Conservation (phyloP, 2,797 vertebrate species). For the Neomorphus geoffroyi region DNA sequence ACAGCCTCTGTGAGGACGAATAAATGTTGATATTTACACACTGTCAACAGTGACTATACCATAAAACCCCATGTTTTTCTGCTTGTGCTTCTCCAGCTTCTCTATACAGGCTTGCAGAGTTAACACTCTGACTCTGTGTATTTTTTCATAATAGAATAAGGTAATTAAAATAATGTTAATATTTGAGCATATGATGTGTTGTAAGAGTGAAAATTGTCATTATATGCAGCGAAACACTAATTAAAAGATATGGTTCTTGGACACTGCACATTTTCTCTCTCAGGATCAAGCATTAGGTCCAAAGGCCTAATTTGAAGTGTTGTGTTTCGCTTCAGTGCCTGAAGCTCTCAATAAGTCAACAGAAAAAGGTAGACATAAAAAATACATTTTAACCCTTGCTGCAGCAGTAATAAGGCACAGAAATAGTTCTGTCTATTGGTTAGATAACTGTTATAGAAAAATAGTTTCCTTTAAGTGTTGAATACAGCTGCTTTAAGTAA, state of each 20-base stretch:
- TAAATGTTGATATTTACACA: background rate
- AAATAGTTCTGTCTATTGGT: background rate
- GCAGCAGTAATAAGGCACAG: background rate
- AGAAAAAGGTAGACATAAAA: background rate
- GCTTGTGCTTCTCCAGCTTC: background rate
- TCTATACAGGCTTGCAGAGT: accelerated
- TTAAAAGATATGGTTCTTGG: background rate
- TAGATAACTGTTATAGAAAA: background rate
- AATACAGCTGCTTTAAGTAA: background rate
- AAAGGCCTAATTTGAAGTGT: accelerated
- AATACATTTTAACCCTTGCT: background rate
- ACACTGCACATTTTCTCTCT: background rate
- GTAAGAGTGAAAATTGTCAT: background rate
- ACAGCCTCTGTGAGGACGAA: background rate
- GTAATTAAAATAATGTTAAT: background rate
- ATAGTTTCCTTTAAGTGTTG: background rate
- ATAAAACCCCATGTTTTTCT: background rate
- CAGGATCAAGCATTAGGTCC: background rate
- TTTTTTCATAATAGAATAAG: background rate
- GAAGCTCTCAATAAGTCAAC: background rate
- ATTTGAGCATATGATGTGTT: background rate
- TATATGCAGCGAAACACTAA: background rate
- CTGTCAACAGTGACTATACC: background rate
- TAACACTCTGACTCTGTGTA: background rate
- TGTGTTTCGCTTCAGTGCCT: background rate